Evolutionary conservation across 2,797 vertebrate species (phyloP).

Genomic region (Anguilla obscura): DNA sequence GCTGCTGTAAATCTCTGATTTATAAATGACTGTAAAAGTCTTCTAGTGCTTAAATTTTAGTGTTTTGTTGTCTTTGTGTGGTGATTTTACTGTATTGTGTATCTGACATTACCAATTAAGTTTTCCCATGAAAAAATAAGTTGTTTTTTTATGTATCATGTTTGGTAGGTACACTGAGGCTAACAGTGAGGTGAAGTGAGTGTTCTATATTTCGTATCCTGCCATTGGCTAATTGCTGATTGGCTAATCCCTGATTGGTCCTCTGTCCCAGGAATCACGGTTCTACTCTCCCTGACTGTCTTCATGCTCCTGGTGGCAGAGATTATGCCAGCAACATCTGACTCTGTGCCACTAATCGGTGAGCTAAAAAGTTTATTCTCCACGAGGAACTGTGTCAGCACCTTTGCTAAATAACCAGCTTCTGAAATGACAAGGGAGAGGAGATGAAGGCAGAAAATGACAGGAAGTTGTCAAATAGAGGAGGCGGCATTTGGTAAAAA

Average conservation of each 20-base stretch:
- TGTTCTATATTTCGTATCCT: neutral
- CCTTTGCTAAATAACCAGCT: constrained; percentile 12
- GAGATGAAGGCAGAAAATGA: neutral
- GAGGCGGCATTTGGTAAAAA: neutral
- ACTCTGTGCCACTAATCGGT: constrained; percentile 95
- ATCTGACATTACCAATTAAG: neutral
- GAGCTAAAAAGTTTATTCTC: constrained; percentile 50
- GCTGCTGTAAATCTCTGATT: neutral
- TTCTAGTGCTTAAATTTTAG: neutral
- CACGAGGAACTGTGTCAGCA: neutral
- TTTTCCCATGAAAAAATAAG: neutral
- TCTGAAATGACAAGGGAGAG: neutral
- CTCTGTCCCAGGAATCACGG: constrained; percentile 84
- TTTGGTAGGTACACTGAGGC: neutral
- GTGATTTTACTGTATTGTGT: neutral
- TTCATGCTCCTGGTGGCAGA: constrained; percentile 95
- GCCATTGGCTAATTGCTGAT: neutral
- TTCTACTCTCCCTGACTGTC: constrained; percentile 90
- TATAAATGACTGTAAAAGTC: neutral
- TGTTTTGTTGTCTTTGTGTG: neutral
- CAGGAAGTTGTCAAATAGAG: neutral
- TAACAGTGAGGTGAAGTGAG: neutral
- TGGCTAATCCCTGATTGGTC: neutral
- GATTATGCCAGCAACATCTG: constrained; percentile 95
- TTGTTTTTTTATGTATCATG: neutral